Evolutionary conservation across 2,888 invertebrate species (phyloP), one percentile per base, ranked within the genome.

Genomic region (Leptothorax acervorum): DNA sequence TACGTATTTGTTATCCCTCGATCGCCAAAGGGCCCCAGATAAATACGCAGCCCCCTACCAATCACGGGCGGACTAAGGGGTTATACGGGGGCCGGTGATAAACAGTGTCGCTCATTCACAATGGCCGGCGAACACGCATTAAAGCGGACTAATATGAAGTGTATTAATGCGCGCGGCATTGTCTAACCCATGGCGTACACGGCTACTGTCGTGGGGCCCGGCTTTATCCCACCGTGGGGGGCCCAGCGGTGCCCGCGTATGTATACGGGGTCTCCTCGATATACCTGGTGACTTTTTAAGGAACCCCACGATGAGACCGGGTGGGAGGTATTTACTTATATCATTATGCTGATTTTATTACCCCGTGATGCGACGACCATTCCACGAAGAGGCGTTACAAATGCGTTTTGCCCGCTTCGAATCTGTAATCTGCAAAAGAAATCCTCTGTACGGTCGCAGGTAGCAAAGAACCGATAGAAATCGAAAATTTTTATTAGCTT

Each of bases 21-120:
- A 90, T 90, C 90, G 88, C 85, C 88, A 84, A 79, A 84, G 86
- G 91, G 85, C 92, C 86, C 92, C 91, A 93, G 94, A 94, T 92
- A 94, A 94, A 94, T 94, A 93, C 92, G 91, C 89, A 89, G 89
- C 84, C 86, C 85, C 91, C 89, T 91, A 90, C 91, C 92, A 92
- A 71, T 81, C 91, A 86, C 88, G 88, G 90, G 90, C 89, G 62
- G 83, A 81, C 86, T 84, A 90, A 87, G 75, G 86, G 87, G 73
- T 83, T 82, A 89, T 92, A 93, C 92, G 94, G 93, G 94, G 94
- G 93, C 92, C 94, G 93, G 94, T 95, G 94, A 95, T 95, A 94
- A 95, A 95, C 95, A 94, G 95, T 95, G 95, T 94, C 95, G 95
- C 94, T 95, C 94, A 94, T 94, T 94, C 94, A 94, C 94, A 95